phyloP scores from a whole-genome alignment of 2,888 invertebrate species.

The Busseola fusca region DNA sequence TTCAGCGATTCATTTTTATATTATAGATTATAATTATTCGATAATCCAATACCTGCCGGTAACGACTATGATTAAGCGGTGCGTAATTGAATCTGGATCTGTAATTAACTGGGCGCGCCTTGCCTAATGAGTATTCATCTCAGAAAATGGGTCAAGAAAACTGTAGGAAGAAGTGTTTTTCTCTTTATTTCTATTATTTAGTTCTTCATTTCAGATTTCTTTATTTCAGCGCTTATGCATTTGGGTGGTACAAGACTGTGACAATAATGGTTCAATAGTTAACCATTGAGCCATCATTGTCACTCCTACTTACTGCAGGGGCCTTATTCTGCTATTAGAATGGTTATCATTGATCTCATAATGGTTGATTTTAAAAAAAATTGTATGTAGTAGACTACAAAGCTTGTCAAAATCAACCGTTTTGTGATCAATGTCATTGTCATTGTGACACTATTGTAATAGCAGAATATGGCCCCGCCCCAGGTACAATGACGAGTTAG shows the following conservation, averaged over 20 bases:
- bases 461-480: no score
- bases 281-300: background rate
- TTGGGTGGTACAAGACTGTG: background rate
- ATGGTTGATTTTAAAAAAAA: no score
- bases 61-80: conserved; percentile 40
- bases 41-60: conserved; percentile 19
- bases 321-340: no score
- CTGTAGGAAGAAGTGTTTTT: conserved; percentile 4
- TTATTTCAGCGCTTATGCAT: background rate
- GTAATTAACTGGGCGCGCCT: conserved; percentile 22
- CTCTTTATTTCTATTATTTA: conserved; percentile 5
- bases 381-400: no score
- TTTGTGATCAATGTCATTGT: no score
- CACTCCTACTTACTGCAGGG: no score
- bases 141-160: conserved; percentile 28
- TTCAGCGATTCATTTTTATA: no score
- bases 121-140: conserved; percentile 34
- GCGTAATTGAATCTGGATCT: conserved; percentile 20
- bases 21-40: no score
- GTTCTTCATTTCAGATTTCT: background rate
- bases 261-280: no score
- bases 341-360: no score
- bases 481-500: background rate
- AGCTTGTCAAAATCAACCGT: no score
- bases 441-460: no score